phyloP scores from a whole-genome alignment of 2,113 vertebrate species.

The Bubo bubo region DNA sequence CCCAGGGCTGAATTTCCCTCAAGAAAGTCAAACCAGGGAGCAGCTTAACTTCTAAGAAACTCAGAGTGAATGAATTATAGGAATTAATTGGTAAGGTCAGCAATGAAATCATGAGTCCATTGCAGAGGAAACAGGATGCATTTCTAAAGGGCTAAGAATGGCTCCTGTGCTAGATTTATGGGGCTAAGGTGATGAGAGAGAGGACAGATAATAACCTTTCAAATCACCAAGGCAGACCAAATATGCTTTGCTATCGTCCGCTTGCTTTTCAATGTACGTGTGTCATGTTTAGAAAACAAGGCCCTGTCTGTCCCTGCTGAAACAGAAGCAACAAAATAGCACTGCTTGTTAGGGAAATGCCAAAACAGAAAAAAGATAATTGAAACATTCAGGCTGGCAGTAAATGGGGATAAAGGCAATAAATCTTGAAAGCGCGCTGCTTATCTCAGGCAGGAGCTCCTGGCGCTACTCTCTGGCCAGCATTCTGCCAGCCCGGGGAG shows the following conservation, averaged over 20 bases:
- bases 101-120: not conserved
- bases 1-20: not conserved
- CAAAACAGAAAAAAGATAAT: conserved; percentile 29
- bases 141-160: conserved; percentile 4
- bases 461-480: not conserved
- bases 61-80: not conserved
- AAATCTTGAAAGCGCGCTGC: not conserved
- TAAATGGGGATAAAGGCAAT: conserved; percentile 15
- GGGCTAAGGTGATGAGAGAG: not conserved
- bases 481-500: not conserved
- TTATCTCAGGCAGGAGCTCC: conserved; percentile 40
- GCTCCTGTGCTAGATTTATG: not conserved
- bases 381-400: conserved; percentile 55
- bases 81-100: conserved; percentile 10
- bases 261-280: not conserved
- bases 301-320: not conserved
- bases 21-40: not conserved
- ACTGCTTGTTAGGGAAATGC: conserved; percentile 24
- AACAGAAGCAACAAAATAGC: conserved; percentile 42
- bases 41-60: not conserved
- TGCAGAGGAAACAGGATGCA: not conserved
- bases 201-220: conserved; percentile 38
- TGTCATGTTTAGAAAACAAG: conserved; percentile 35
- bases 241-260: not conserved
- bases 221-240: conserved; percentile 10